A percentile compares a stretch with the other conserved stretches of the same genome.
These are phyloP conservation scores for Esperia sulphurella DNA, from an alignment of 2,888 invertebrate species.

Conservation along the genomic window DNA sequence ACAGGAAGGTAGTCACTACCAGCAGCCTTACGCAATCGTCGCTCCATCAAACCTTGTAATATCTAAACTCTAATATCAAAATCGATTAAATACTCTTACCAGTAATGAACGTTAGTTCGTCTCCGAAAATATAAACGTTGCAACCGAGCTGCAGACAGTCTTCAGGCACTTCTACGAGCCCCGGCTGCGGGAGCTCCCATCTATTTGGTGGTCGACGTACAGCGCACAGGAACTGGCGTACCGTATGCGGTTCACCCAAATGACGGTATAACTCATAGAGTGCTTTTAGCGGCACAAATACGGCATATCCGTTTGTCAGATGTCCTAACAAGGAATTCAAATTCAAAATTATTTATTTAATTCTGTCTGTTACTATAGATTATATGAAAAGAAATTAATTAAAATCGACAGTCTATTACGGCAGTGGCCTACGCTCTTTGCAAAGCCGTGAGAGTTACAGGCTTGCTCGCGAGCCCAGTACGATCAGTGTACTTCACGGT, in stretches of 20 bases:
- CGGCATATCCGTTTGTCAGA: constrained; percentile 46
- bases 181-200: constrained; percentile 26
- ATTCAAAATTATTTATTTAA: too few relatives aligned
- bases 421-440: too few relatives aligned
- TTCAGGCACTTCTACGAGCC: constrained; percentile 33
- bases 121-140: constrained; percentile 53
- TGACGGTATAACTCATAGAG: constrained; percentile 62
- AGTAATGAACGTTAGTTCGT: constrained; percentile 48
- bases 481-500: too few relatives aligned
- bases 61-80: too few relatives aligned
- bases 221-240: constrained; percentile 53
- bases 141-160: constrained; percentile 38
- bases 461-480: too few relatives aligned
- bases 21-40: too few relatives aligned
- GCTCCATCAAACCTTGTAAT: too few relatives aligned
- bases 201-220: constrained; percentile 42
- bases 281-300: constrained; percentile 60
- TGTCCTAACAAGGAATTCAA: constrained; percentile 45
- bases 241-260: constrained; percentile 69
- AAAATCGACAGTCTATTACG: too few relatives aligned
- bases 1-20: too few relatives aligned
- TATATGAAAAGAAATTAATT: too few relatives aligned
- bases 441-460: too few relatives aligned
- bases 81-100: constrained; percentile 37
- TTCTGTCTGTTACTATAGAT: too few relatives aligned